These are phyloP conservation scores for Noctilio leporinus DNA, from an alignment of 2,113 vertebrate genomes.

Conservation along the genomic window DNA sequence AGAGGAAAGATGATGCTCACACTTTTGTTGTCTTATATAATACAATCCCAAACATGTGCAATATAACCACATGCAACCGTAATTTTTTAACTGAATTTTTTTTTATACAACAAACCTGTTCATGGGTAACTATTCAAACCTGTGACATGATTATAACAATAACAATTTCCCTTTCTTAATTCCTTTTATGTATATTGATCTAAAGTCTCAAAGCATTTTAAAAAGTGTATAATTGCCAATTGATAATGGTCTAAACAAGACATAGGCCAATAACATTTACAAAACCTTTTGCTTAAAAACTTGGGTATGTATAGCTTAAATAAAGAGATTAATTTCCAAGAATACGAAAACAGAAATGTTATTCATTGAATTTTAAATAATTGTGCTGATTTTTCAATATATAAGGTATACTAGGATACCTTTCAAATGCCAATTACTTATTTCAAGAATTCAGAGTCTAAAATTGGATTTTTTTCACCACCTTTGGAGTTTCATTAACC, in stretches of 20 bases:
- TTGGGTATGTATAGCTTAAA: slow-evolving; percentile 36
- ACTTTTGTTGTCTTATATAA: slow-evolving; percentile 67
- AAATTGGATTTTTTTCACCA: not conserved
- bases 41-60: slow-evolving; percentile 72
- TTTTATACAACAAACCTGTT: slow-evolving; percentile 59
- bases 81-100: slow-evolving; percentile 68
- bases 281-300: slow-evolving; percentile 16
- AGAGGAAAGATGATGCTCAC: slow-evolving; percentile 70
- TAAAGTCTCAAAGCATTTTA: slow-evolving; percentile 56
- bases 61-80: slow-evolving; percentile 71
- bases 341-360: slow-evolving; percentile 28
- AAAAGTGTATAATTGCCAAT: slow-evolving; percentile 53
- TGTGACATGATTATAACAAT: slow-evolving; percentile 29
- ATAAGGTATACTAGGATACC: not conserved
- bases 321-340: slow-evolving; percentile 52
- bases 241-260: slow-evolving; percentile 50
- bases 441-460: slow-evolving; percentile 7
- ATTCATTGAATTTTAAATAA: slow-evolving; percentile 42
- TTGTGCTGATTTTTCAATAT: slow-evolving; percentile 34
- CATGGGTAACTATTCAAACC: slow-evolving; percentile 65
- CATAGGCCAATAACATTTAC: slow-evolving; percentile 40
- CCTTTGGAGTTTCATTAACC: not conserved
- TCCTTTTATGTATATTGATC: slow-evolving; percentile 61
- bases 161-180: slow-evolving; percentile 51
- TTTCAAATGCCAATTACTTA: not conserved